Evolutionary conservation across 2,797 vertebrate genomes (phyloP).

Genomic region (Naso thynnoides): DNA sequence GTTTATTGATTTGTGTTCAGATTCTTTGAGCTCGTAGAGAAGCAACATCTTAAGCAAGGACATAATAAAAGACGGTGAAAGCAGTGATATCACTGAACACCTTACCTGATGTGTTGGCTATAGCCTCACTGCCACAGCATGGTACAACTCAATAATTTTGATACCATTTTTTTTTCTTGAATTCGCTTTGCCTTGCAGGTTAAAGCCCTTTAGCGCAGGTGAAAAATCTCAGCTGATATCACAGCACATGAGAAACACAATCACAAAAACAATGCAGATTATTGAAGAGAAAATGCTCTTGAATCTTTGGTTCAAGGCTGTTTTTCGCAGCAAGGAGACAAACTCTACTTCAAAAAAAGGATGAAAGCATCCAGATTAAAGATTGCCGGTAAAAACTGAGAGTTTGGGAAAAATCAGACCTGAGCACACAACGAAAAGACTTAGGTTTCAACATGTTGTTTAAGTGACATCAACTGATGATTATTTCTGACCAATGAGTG

Average conservation of each 20-base stretch:
- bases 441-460: too few species aligned
- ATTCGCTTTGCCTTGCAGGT: background rate
- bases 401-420: too few species aligned
- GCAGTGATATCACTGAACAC: conserved; percentile 16
- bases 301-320: background rate
- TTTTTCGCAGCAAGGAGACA: background rate
- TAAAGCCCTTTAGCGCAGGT: too few species aligned
- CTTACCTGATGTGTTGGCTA: background rate
- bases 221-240: too few species aligned
- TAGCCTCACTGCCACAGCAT: background rate
- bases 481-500: too few species aligned
- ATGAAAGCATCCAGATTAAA: too few species aligned
- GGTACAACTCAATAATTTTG: background rate
- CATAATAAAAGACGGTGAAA: conserved; percentile 1
- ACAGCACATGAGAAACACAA: background rate
- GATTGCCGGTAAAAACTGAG: too few species aligned
- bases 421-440: too few species aligned
- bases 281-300: background rate
- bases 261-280: background rate
- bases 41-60: conserved; percentile 2
- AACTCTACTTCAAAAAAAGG: too few species aligned
- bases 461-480: background rate
- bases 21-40: background rate
- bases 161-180: background rate
- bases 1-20: conserved; percentile 22